Evolutionary conservation across 2,797 vertebrate species (phyloP).

Genomic region (Hapalemur alaotrensis): DNA sequence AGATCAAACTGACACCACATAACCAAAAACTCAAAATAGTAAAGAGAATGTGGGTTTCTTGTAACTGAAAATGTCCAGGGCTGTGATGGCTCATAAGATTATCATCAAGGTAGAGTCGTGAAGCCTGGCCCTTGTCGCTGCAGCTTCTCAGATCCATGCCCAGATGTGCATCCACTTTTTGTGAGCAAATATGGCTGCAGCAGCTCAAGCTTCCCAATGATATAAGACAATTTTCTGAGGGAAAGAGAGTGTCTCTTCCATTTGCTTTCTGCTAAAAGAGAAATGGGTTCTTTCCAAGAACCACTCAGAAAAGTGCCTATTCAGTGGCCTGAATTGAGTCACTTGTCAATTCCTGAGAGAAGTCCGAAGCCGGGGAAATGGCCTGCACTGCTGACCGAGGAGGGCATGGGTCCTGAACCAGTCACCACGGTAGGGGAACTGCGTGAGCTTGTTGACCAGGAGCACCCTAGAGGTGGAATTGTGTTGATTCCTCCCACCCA

Average conservation of each 20-base stretch:
- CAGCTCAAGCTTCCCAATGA: neutral
- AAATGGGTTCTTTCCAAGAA: neutral
- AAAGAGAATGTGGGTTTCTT: neutral
- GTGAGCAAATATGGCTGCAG: neutral
- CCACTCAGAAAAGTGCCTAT: neutral
- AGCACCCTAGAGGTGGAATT: neutral
- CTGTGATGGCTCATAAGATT: neutral
- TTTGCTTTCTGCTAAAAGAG: neutral
- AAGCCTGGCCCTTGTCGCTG: neutral
- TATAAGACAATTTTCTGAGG: neutral
- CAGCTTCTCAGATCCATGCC: neutral
- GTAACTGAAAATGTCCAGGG: neutral
- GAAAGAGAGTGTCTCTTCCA: neutral
- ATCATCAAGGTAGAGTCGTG: neutral
- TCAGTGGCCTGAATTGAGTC: neutral
- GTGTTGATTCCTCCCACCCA: neutral
- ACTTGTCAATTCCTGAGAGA: neutral
- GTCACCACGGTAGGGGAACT: neutral
- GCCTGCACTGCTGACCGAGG: neutral
- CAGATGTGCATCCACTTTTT: neutral
- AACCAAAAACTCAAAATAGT: neutral
- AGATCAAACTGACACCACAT: neutral
- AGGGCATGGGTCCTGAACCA: neutral
- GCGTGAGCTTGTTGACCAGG: neutral
- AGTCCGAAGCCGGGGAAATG: neutral